Evolutionary conservation across 1,140 invertebrate genomes (phyloP).

Genomic region (Pseudoatta argentina): DNA sequence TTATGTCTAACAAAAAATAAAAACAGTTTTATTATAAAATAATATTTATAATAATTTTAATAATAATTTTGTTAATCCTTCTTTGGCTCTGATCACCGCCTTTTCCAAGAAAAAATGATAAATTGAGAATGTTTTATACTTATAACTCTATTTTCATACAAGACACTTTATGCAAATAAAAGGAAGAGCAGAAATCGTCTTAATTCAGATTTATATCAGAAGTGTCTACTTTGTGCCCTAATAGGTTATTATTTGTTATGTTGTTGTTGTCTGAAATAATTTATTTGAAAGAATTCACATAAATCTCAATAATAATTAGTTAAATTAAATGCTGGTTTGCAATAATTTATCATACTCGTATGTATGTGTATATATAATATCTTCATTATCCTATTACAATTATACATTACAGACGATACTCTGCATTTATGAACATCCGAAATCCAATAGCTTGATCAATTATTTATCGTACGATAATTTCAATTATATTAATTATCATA

Average conservation of each 20-base stretch:
- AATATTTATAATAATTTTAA: too few relatives aligned
- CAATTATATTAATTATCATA: constrained; percentile 12
- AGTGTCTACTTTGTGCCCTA: not conserved
- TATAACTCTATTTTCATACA: not conserved
- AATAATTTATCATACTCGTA: not conserved
- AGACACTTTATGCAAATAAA: not conserved
- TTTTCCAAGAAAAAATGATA: too few relatives aligned
- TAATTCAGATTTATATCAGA: not conserved
- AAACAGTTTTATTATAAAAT: too few relatives aligned
- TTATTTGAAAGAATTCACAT: not conserved
- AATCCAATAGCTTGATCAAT: constrained; percentile 26
- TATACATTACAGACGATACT: constrained; percentile 27
- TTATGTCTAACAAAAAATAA: too few relatives aligned
- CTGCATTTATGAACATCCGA: constrained; percentile 3
- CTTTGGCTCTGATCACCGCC: too few relatives aligned
- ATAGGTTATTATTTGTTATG: not conserved
- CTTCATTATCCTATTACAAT: constrained; percentile 42
- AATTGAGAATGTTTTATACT: too few relatives aligned
- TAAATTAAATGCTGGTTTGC: constrained; percentile 15
- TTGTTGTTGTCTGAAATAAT: not conserved
- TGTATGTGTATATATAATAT: not conserved
- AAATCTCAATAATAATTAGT: constrained; percentile 23
- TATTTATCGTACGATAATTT: constrained; percentile 31
- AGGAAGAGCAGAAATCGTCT: not conserved
- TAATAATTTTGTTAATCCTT: too few relatives aligned